Evolutionary conservation across 2,797 vertebrate genomes (phyloP).

Genomic region (Microctenopoma steveboyesi): DNA sequence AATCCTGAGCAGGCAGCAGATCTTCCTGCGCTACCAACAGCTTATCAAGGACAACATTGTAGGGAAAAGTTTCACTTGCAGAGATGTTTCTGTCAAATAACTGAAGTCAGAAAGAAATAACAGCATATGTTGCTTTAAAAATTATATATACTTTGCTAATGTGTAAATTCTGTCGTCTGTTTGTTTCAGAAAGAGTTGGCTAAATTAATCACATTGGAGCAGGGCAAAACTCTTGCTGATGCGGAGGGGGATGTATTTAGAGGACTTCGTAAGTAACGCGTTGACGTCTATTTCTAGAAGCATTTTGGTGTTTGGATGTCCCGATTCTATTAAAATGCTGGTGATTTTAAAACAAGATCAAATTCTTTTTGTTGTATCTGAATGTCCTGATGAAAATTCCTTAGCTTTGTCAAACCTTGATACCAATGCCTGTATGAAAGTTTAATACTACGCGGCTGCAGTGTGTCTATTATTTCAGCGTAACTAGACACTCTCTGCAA

Average conservation of each 20-base stretch:
- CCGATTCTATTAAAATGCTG: conserved; percentile 28
- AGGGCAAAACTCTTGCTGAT: conserved; percentile 98
- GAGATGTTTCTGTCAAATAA: not conserved
- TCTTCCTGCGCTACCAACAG: conserved; percentile 96
- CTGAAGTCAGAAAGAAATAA: not conserved
- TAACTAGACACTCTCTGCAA: conserved; percentile 20
- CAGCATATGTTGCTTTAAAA: not conserved
- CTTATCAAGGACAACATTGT: conserved; percentile 99
- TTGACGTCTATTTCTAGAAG: not conserved
- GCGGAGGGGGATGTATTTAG: conserved; percentile 98
- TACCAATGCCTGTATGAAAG: not conserved
- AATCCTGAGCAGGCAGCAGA: conserved; percentile 92
- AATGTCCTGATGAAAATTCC: conserved; percentile 35
- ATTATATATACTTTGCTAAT: not conserved
- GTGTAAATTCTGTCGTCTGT: not conserved
- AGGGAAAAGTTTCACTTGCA: conserved; percentile 16
- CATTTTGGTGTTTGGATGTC: conserved; percentile 21
- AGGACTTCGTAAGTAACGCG: conserved; percentile 92
- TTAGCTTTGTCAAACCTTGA: conserved; percentile 7
- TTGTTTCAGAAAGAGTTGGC: conserved; percentile 94
- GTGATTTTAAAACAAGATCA: conserved; percentile 28
- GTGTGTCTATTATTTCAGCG: conserved; percentile 38
- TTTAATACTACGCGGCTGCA: conserved; percentile 24
- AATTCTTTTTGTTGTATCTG: conserved; percentile 22
- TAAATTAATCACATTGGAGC: conserved; percentile 92